Conservation (phyloP, 2,113 vertebrate species). For the Eulemur macaco region DNA sequence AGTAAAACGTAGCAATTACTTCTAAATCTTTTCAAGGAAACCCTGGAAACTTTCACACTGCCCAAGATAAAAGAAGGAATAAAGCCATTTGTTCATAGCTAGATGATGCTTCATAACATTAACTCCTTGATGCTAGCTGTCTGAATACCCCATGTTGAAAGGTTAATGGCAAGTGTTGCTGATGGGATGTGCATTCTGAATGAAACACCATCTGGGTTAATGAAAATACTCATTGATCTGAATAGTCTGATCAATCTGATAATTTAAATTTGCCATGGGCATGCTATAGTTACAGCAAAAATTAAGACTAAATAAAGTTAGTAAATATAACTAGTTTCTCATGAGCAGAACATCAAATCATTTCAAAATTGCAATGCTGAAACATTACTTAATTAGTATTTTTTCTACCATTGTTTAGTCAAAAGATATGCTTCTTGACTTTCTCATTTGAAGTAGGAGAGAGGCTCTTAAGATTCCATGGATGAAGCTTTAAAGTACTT, state of each 20-base stretch:
- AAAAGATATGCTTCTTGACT: background rate
- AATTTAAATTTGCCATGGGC: background rate
- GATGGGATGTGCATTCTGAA: background rate
- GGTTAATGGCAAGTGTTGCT: background rate
- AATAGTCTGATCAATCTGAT: background rate
- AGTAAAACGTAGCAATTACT: slow-evolving; percentile 6
- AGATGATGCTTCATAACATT: background rate
- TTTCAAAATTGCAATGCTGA: background rate
- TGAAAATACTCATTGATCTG: slow-evolving; percentile 23
- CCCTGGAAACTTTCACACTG: background rate
- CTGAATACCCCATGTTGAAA: background rate
- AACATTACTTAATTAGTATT: background rate
- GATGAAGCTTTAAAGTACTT: slow-evolving; percentile 2
- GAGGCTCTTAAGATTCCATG: background rate
- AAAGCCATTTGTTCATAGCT: background rate
- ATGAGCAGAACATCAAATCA: background rate
- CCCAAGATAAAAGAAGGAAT: background rate
- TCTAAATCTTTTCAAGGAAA: slow-evolving; percentile 31
- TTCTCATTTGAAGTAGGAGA: slow-evolving; percentile 18
- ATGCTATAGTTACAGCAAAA: slow-evolving; percentile 3
- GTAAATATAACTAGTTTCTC: slow-evolving; percentile 37
- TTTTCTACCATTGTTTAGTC: background rate
- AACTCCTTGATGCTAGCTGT: background rate
- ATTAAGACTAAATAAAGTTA: slow-evolving; percentile 2
- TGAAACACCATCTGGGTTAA: background rate